Conservation (phyloP, 2,113 vertebrate genomes). For the Sarotherodon lohbergeri region DNA sequence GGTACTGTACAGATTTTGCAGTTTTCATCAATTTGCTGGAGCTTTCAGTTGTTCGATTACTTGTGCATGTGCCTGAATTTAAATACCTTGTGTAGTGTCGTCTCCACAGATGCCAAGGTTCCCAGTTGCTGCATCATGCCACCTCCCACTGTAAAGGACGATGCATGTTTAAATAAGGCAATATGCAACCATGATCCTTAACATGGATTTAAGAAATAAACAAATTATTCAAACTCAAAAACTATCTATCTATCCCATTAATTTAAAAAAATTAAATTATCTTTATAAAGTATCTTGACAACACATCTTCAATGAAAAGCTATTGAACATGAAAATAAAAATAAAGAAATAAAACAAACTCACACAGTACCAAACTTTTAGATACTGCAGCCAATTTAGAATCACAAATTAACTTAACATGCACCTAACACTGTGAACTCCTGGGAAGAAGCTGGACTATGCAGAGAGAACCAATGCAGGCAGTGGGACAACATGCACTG, state of each 20-base stretch:
- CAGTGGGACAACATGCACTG: no score
- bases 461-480: no score
- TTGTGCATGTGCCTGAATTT: not conserved
- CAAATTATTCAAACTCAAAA: not conserved
- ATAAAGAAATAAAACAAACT: not conserved
- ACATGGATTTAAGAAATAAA: not conserved
- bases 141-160: not conserved
- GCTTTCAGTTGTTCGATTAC: not conserved
- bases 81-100: not conserved
- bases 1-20: not conserved
- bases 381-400: no score
- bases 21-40: not conserved
- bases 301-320: not conserved
- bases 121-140: not conserved
- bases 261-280: not conserved
- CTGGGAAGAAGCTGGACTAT: no score
- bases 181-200: not conserved
- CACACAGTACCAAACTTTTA: no score
- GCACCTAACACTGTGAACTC: no score
- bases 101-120: not conserved
- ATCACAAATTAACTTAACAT: no score
- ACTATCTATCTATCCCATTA: not conserved
- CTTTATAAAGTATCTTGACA: not conserved
- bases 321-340: not conserved
- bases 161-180: not conserved